These are phyloP conservation scores for Amphiprion clarkii DNA, from an alignment of 2,797 vertebrate genomes.

Conservation along the genomic window DNA sequence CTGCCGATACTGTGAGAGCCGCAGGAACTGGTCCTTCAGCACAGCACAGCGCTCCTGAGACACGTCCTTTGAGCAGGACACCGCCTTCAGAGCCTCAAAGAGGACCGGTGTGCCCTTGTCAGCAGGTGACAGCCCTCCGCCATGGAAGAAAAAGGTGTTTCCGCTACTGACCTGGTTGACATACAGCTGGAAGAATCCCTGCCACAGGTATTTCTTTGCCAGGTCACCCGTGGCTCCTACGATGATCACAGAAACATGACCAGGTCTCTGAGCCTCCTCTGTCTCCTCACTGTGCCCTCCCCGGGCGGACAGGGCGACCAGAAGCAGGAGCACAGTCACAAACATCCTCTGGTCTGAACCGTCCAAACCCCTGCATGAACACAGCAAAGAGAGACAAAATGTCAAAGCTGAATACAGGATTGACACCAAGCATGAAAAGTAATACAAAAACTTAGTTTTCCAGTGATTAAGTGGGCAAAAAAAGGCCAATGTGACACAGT, in stretches of 20 bases:
- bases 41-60: conserved; percentile 84
- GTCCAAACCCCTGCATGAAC: conserved; percentile 59
- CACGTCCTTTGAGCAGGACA: conserved; percentile 85
- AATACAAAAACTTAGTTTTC: background rate
- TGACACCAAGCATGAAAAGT: background rate
- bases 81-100: conserved; percentile 88
- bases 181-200: conserved; percentile 94
- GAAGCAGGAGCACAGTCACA: conserved; percentile 70
- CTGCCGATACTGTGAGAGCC: conserved; percentile 88
- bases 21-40: conserved; percentile 92
- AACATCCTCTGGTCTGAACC: conserved; percentile 75
- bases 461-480: no score
- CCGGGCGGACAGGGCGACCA: conserved; percentile 67
- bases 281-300: conserved; percentile 60
- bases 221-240: conserved; percentile 95
- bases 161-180: conserved; percentile 86
- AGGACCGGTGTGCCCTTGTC: conserved; percentile 84
- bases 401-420: no score
- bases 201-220: conserved; percentile 97
- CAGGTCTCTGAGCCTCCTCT: conserved; percentile 73
- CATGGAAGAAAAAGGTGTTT: conserved; percentile 93
- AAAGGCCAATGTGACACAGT: background rate
- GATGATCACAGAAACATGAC: conserved; percentile 91
- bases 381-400: conserved; percentile 28
- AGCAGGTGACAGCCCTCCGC: conserved; percentile 82